A percentile compares a stretch with the other conserved stretches of the same genome.
These are phyloP conservation scores for Chloroceryle aenea DNA, from an alignment of 2,113 vertebrate genomes.

Conservation along the genomic window DNA sequence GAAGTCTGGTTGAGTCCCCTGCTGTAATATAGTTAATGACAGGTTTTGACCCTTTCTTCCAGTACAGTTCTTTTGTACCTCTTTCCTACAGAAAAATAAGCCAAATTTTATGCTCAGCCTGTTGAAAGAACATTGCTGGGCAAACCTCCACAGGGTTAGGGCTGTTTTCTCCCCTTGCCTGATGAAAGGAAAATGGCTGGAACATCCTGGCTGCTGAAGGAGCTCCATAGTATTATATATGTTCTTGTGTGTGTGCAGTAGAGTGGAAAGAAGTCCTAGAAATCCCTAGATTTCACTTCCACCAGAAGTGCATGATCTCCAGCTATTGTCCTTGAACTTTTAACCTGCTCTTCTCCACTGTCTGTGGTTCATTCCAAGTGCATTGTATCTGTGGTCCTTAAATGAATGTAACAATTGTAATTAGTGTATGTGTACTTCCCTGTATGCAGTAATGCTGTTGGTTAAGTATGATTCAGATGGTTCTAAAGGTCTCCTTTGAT, in stretches of 20 bases:
- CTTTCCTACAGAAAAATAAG: neutral
- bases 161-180: neutral
- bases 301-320: neutral
- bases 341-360: neutral
- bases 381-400: neutral
- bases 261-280: neutral
- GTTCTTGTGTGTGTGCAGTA: neutral
- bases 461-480: neutral
- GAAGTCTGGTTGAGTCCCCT: neutral
- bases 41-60: neutral
- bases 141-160: neutral
- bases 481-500: neutral
- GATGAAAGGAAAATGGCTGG: neutral
- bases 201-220: neutral
- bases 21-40: neutral
- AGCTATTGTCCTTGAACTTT: neutral
- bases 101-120: neutral
- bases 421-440: no score
- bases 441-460: neutral
- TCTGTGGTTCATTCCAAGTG: neutral
- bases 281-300: neutral
- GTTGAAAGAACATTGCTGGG: neutral
- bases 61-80: neutral
- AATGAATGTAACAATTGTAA: neutral
- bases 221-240: neutral